A percentile compares a stretch with the other conserved stretches of the same genome.
Evolutionary conservation across 2,888 invertebrate genomes (phyloP).

Genomic region (Hypomecis punctinalis): DNA sequence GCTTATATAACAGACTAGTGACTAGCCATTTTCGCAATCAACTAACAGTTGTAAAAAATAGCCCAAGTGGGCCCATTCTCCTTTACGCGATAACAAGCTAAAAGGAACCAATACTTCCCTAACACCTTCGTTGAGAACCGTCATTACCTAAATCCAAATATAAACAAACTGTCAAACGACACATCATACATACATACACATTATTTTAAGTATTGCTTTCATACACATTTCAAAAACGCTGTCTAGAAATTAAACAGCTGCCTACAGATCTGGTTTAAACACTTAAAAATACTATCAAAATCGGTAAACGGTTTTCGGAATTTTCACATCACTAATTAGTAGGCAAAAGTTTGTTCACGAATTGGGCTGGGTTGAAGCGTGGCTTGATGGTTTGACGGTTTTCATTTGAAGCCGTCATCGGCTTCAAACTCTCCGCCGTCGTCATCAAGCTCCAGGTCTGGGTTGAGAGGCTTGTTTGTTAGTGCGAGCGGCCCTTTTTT

Average conservation of each 20-base stretch:
- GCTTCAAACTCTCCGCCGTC: conserved; percentile 87
- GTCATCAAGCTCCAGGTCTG: conserved; percentile 77
- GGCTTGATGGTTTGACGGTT: conserved; percentile 14
- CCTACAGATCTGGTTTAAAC: conserved; percentile 19
- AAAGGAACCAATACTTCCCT: background rate
- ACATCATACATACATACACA: conserved; percentile 13
- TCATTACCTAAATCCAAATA: background rate
- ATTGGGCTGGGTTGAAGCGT: conserved; percentile 21
- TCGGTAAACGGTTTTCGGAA: conserved; percentile 19
- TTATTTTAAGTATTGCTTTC: conserved; percentile 21
- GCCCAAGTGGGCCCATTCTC: too few species aligned
- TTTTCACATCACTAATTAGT: conserved; percentile 29
- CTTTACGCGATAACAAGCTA: background rate
- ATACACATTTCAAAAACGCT: conserved; percentile 18
- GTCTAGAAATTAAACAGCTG: conserved; percentile 10
- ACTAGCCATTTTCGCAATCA: too few species aligned
- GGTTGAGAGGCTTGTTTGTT: conserved; percentile 54
- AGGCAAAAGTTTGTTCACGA: conserved; percentile 40
- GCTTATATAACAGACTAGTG: too few species aligned
- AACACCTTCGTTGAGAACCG: conserved; percentile 2
- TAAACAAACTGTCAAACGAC: conserved; percentile 1
- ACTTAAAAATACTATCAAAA: conserved; percentile 24
- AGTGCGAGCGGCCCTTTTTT: conserved; percentile 88
- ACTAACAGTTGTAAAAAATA: too few species aligned
- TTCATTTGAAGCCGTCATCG: conserved; percentile 86